Base-by-base conservation (phyloP, 2,113 vertebrate species). In the Seriola dumerili region DNA sequence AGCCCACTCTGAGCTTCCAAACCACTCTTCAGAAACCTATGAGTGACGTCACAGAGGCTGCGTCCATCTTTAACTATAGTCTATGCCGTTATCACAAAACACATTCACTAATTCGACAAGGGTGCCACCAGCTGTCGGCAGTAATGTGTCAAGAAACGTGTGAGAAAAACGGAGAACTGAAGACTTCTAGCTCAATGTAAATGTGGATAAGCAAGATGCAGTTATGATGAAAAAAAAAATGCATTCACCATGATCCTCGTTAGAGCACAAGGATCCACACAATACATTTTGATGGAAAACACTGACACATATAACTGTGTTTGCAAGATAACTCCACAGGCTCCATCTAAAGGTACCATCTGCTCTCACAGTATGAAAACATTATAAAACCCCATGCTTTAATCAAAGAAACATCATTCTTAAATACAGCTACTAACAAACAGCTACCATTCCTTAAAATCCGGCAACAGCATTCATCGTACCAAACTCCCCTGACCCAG, bases 321-420 rank as follows among this genome's bases (percentile, higher is more conserved):
- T 69, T 74, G 54, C 46, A 67, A 58, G 50, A 57, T 61, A 88
- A 57, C 44, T 83, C 83, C 76, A 62, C 62, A 54, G 65, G 57
- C 32, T 63, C 13, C 48, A 69, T 63, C 70, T 69, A 79, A 81
- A 79, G 36, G 44, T 40, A 44, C 80, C 83, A 84, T 85, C 83
- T 86, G 83, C 71, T 77, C 29, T 55, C 50, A 64, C 61, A 66
- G 62, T 48, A 38, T 4, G 34, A 61, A 68, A 73, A 38, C 55
- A 42, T 75, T 48, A 71, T 79, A 58, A 66, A 78, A 62, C 12
- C 14, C 32, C 32, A 38, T 57, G 59, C 50, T 73, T 78, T 66
- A n/a, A 71, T 68, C 19, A 1, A 46, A 57, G 21, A 4, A 19
- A 12, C 21, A 72, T 54, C 55, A 62, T 29, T 78, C 29, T 78